Base-by-base conservation (phyloP, 2,888 invertebrate genomes). In the Pedicia rivosa region DNA sequence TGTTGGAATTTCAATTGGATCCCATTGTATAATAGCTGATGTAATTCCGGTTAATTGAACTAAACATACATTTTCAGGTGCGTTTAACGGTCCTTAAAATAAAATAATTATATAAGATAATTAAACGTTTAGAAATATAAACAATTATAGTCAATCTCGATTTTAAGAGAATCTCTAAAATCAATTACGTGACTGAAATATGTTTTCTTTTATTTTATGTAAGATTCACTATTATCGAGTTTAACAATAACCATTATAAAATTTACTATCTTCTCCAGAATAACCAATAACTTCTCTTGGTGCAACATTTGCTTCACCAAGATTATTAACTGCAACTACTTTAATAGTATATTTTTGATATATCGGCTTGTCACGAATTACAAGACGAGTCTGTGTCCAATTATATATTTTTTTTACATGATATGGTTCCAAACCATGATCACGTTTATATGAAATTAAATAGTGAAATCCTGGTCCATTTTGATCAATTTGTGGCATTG, bases 401-500 rank as follows among this genome's bases (percentile, higher is more conserved):
- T 94, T 81, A 12, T 67, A 67, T 39, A 92, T 75, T 47, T 80
- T 77, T 43, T 70, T 68, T 44, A 71, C 69, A 44, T 63, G 66
- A 75, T 80, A 84, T 12, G 47, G 40, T 7, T 65, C 70, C 1
- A 79, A 80, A 0, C 75, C 68, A 48, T 81, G 79, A 55, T 84
- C 80, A 37, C 78, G 73, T 45, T 79, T 79, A 73, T 83, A 94
- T 46, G 74, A 78, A 16, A 97, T 82, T 41, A 79, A 70, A 63
- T 98, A 98, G 56, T 80, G 79, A 65, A 99, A 97, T 30, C 79
- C 78, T 2, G 87, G 88, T 0, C 83, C 97, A 64, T 97, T 92
- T 64, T 97, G 95, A 51, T 97, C 92, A 47, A 95, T 87, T 59
- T 87, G 78, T 0, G 91, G 81, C 94, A 98, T 95, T 45, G 81